Evolutionary conservation across 2,113 vertebrate species (phyloP).

Genomic region (Rousettus leschenaultii): DNA sequence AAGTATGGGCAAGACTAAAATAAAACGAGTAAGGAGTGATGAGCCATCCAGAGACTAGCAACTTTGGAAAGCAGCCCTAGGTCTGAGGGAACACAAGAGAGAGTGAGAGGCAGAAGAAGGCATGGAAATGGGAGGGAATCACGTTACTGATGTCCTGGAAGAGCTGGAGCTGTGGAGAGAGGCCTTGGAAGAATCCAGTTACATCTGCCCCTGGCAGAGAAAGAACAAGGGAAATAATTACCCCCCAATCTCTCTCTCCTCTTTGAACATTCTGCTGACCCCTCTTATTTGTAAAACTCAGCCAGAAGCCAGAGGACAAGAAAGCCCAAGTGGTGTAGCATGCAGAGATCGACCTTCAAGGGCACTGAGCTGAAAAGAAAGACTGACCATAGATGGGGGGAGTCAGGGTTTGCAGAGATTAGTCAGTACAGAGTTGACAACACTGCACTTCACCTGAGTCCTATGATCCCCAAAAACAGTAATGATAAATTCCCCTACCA

Average conservation of each 20-base stretch:
- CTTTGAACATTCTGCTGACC: not conserved
- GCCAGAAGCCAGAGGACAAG: not conserved
- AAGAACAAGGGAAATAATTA: not conserved
- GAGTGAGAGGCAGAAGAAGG: not conserved
- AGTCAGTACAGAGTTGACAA: not conserved
- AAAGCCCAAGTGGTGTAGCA: not conserved
- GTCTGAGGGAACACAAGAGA: not conserved
- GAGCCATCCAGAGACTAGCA: not conserved
- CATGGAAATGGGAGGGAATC: not conserved
- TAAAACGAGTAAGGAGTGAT: not conserved
- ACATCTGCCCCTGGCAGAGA: not conserved
- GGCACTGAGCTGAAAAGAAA: not conserved
- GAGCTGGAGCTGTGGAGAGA: not conserved
- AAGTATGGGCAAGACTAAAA: not conserved
- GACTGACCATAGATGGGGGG: not conserved
- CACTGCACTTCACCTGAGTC: not conserved
- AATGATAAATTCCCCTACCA: not conserved
- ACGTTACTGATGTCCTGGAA: not conserved
- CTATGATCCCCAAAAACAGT: not conserved
- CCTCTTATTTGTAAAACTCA: not conserved
- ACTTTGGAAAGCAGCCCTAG: not conserved
- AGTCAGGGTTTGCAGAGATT: not conserved
- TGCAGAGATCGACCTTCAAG: not conserved
- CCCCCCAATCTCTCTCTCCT: not conserved
- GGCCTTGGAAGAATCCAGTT: not conserved